These are phyloP conservation scores for Psittacula echo DNA, from an alignment of 2,797 vertebrate genomes.

Conservation along the genomic window DNA sequence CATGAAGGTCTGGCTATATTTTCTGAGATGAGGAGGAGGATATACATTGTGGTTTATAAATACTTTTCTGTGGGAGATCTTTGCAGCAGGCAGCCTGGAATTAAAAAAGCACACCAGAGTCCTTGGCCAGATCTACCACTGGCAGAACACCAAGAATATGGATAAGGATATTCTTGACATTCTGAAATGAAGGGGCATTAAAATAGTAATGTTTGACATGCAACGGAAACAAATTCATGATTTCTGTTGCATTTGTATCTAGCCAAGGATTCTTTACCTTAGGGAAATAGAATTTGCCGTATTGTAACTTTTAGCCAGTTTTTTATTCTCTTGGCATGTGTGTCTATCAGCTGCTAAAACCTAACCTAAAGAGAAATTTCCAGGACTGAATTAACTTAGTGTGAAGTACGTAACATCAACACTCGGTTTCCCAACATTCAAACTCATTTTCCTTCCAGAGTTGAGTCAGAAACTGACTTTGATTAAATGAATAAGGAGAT, in stretches of 20 bases:
- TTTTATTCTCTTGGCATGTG: not conserved
- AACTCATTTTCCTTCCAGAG: not conserved
- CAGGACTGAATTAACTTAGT: not conserved
- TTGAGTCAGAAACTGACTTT: not conserved
- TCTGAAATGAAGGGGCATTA: slow-evolving; percentile 29
- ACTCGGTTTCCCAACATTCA: not conserved
- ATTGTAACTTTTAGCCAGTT: not conserved
- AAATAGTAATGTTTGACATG: slow-evolving; percentile 7
- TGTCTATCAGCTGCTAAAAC: not conserved
- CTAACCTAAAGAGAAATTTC: not conserved
- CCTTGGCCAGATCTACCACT: slow-evolving; percentile 28
- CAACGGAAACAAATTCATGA: not conserved
- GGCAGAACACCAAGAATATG: slow-evolving; percentile 44
- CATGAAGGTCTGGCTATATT: not conserved
- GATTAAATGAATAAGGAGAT: not conserved
- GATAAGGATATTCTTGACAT: slow-evolving; percentile 34
- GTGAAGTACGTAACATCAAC: not conserved
- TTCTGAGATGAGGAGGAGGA: not conserved
- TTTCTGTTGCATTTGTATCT: not conserved
- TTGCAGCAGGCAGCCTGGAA: slow-evolving; percentile 8
- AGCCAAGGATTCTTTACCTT: not conserved
- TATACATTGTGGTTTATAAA: slow-evolving; percentile 20
- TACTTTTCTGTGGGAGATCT: slow-evolving; percentile 21
- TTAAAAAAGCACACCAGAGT: slow-evolving; percentile 11
- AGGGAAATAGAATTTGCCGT: not conserved